phyloP scores from a whole-genome alignment of 2,888 invertebrate species.

The Prosapia bicincta region DNA sequence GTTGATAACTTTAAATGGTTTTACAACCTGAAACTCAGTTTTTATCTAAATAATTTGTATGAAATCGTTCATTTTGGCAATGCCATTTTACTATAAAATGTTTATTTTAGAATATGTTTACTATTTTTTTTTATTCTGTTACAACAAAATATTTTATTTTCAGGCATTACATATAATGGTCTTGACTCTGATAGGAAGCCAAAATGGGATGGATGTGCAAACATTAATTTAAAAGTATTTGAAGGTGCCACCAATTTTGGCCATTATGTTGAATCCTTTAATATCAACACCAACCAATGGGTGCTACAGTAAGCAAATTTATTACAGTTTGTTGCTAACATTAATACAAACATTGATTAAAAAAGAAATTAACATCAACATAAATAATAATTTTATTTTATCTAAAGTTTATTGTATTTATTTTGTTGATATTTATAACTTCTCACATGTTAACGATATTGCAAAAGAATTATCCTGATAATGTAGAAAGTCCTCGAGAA shows the following conservation, averaged over 20 bases:
- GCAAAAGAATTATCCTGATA: too few species aligned
- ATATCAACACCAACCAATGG: conserved; percentile 94
- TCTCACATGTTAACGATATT: too few species aligned
- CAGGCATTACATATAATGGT: conserved; percentile 84
- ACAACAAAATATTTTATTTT: conserved; percentile 46
- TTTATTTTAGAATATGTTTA: background rate
- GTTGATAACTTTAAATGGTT: too few species aligned
- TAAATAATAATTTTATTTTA: too few species aligned
- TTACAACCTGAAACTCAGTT: too few species aligned
- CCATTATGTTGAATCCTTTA: conserved; percentile 88
- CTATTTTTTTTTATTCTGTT: background rate
- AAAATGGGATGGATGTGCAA: conserved; percentile 86
- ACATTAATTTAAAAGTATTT: conserved; percentile 76
- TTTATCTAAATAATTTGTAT: too few species aligned
- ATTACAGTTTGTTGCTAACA: too few species aligned
- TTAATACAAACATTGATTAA: too few species aligned
- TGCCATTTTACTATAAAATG: background rate
- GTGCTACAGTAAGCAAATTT: conserved; percentile 66
- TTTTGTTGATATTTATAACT: too few species aligned
- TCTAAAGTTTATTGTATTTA: too few species aligned
- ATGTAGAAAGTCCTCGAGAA: too few species aligned
- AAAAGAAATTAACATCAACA: too few species aligned
- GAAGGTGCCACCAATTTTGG: conserved; percentile 76
- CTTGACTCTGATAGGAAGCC: conserved; percentile 56
- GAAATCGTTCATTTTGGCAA: background rate